Percentiles rank a stretch among this genome's conserved stretches.
phyloP scores from a whole-genome alignment of 2,797 vertebrate species.

The Adelosebastes latens region DNA sequence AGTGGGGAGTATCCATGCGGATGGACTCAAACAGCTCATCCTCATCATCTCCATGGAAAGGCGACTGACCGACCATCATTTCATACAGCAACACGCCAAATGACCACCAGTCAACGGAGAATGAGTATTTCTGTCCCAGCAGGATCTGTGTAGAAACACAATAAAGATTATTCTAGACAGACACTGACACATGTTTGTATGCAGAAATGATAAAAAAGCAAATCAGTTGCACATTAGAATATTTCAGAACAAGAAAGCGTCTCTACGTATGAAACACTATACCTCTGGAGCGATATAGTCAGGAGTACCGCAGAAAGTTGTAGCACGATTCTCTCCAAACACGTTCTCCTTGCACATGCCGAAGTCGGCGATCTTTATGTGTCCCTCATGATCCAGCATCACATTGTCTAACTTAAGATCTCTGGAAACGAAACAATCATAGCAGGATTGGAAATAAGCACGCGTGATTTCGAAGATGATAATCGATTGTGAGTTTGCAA shows the following conservation, averaged over 20 bases:
- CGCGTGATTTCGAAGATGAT: neutral
- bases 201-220: neutral
- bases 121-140: constrained; percentile 92
- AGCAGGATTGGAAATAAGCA: constrained; percentile 4
- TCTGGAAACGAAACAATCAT: constrained; percentile 59
- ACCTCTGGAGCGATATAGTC: constrained; percentile 99
- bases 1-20: constrained; percentile 93
- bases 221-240: neutral
- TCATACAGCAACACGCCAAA: constrained; percentile 97
- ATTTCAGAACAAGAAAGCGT: neutral
- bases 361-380: constrained; percentile 96
- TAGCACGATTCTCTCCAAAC: constrained; percentile 90
- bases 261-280: neutral
- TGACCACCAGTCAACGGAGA: constrained; percentile 99
- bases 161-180: neutral
- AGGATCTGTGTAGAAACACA: constrained; percentile 85
- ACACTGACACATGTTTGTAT: neutral
- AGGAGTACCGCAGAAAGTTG: constrained; percentile 97
- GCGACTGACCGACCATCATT: constrained; percentile 98
- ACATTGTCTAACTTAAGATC: constrained; percentile 87
- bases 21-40: constrained; percentile 98
- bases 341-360: constrained; percentile 99
- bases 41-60: constrained; percentile 97
- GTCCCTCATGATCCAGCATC: constrained; percentile 84
- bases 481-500: neutral